Conservation (phyloP, 2,888 invertebrate genomes). For the Danaus chrysippus region DNA sequence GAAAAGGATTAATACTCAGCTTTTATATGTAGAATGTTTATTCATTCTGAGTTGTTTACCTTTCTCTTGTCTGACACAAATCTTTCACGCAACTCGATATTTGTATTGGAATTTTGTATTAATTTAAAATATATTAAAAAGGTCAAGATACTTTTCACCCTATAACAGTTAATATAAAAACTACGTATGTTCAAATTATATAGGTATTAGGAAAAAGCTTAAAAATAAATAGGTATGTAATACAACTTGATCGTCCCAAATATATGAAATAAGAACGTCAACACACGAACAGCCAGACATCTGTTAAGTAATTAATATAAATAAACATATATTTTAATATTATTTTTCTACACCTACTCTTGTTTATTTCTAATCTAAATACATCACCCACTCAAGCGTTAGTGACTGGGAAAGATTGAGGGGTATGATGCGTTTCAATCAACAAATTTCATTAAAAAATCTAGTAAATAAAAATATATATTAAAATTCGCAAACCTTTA, state of each 20-base stretch:
- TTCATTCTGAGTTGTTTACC: too few relatives aligned
- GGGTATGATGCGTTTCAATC: too few relatives aligned
- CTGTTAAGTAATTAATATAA: constrained; percentile 5
- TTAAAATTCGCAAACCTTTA: constrained; percentile 4
- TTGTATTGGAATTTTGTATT: too few relatives aligned
- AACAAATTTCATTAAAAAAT: not conserved
- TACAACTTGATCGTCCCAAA: not conserved
- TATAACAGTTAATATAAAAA: too few relatives aligned
- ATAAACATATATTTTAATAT: not conserved
- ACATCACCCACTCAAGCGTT: not conserved
- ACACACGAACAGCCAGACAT: not conserved
- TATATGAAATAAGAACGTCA: not conserved
- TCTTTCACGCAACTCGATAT: too few relatives aligned
- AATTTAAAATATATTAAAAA: too few relatives aligned
- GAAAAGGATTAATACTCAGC: not conserved
- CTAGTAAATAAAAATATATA: not conserved
- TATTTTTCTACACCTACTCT: constrained; percentile 1
- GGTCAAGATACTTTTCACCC: too few relatives aligned
- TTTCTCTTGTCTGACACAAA: too few relatives aligned
- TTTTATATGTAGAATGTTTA: too few relatives aligned
- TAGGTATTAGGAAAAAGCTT: too few relatives aligned
- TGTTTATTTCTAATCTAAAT: not conserved
- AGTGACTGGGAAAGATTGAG: not conserved
- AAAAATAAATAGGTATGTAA: not conserved
- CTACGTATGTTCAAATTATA: too few relatives aligned